These are phyloP conservation scores for Trichonephila clavata DNA, from an alignment of 1,140 invertebrate genomes.

Conservation along the genomic window DNA sequence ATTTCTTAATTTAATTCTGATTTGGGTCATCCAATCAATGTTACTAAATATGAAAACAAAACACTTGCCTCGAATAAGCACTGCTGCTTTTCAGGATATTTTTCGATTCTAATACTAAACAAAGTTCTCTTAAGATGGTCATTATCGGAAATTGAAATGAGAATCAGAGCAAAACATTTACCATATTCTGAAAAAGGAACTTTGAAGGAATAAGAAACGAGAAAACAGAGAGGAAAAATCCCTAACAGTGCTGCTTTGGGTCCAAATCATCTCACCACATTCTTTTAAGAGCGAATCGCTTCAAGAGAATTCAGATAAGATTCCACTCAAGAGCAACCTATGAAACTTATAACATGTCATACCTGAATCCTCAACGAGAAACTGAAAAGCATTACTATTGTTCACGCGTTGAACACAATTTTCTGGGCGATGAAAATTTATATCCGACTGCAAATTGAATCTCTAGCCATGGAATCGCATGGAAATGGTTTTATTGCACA, in stretches of 20 bases:
- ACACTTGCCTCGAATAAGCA: too few species aligned
- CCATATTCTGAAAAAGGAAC: background rate
- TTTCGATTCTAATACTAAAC: too few species aligned
- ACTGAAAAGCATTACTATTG: constrained; percentile 5
- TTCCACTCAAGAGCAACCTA: background rate
- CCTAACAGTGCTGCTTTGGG: background rate
- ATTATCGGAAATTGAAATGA: too few species aligned
- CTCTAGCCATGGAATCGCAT: background rate
- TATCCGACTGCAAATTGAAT: constrained; percentile 14
- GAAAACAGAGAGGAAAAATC: background rate
- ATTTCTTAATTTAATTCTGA: too few species aligned
- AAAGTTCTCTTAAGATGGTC: too few species aligned
- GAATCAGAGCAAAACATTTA: too few species aligned
- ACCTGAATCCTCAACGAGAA: background rate
- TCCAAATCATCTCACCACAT: background rate
- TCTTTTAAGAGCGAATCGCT: background rate
- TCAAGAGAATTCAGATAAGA: background rate
- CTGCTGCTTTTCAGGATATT: too few species aligned
- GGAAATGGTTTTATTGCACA: constrained; percentile 18
- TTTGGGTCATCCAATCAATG: too few species aligned
- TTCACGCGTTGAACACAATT: background rate
- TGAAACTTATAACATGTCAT: background rate
- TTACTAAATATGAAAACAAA: too few species aligned
- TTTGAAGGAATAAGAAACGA: background rate
- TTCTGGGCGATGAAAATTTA: constrained; percentile 10